Base-by-base conservation (phyloP, 2,797 vertebrate species). In the Anisognathus igniventris region DNA sequence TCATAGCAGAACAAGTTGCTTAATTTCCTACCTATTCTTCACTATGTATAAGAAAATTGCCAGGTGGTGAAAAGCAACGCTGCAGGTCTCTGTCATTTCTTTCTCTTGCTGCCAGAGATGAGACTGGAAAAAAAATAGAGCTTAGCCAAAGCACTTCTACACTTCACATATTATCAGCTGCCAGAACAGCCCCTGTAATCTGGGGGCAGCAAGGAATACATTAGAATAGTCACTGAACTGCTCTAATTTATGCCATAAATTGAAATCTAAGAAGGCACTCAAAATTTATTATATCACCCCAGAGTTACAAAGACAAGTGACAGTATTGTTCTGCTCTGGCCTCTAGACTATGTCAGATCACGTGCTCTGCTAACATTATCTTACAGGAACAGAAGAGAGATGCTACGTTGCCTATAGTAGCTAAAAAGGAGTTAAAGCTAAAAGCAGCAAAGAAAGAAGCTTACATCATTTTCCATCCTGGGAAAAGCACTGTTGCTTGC, bases 201-300 rank as follows among this genome's bases (percentile, higher is more conserved):
- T 79, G 61, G 23, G 74, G 67, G 48, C 78, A 82, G 67, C 48
- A 85, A 79, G 64, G 64, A 53, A 54, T 66, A 10, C 58, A 35
- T 92, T 72, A 91, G 45, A 93, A 47, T 68, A 91, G 56, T 73
- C 47, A 64, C 45, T 53, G 58, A 93, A 81, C 57, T 91, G 84
- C 57, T 94, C 57, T 87, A 83, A 90, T 96, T 89, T 80, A 86
- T 91, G 68, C 64, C 68, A 85, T 72, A 91, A 86, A 89, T 53
- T 93, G 80, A 96, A 83, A 86, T 86, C 76, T 64, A 40, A 65
- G 88, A 71, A 94, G 39, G 27, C 47, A 68, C 33, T 90, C 61
- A 45, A 57, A 65, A 74, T 91, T 62, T 93, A 54, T 47, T 80
- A 2, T 75, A 72, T 80, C 62, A 72, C 28, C 25, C 23, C 11